Evolutionary conservation across 2,113 vertebrate species (phyloP), one percentile per base, ranked within the genome.

Genomic region (Pachypanchax playfairii): DNA sequence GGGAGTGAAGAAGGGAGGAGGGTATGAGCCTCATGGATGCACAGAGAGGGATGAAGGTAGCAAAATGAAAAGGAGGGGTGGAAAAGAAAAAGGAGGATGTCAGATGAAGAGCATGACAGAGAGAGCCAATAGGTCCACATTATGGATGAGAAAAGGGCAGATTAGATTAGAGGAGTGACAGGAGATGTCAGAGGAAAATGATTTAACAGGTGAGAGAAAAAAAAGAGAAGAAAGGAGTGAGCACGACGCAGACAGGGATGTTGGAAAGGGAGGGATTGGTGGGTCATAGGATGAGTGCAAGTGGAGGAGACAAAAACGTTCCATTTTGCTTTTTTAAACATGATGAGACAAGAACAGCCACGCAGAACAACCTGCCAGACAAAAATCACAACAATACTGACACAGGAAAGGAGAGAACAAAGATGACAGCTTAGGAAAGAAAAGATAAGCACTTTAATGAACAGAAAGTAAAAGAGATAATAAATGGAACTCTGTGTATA

Each of bases 221-320:
- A 18, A 50, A 59, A 56, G 43, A 31, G 29, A 42, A 13, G 20
- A 46, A 41, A 43, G 28, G 44, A 33, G n/a, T 65, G 62, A 41
- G 17, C n/a, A n/a, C n/a, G 48, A 69, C 74, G 65, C n/a, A 56
- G 63, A 43, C 12, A 50, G 39, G 68, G 65, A 54, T 33, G 38
- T 51, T 9, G 51, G 55, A 56, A 31, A 38, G 41, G 24, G 50
- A 47, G 43, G 33, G 59, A 39, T 36, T 43, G 63, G 42, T 58
- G 15, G 25, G 39, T 17, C 17, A 50, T 49, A 59, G 58, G 49
- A 73, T 58, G 54, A 44, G 69, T 70, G 70, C 13, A 17, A 75
- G 65, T 67, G 82, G 73, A 81, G 85, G 85, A 89, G 87, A 89
- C 80, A 89, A 83, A 89, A 87, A 83, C 47, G 50, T 64, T 87